Base-by-base conservation (phyloP, 35 echinoderm and acorn worm species). In the Ophiothrix spiculata region DNA sequence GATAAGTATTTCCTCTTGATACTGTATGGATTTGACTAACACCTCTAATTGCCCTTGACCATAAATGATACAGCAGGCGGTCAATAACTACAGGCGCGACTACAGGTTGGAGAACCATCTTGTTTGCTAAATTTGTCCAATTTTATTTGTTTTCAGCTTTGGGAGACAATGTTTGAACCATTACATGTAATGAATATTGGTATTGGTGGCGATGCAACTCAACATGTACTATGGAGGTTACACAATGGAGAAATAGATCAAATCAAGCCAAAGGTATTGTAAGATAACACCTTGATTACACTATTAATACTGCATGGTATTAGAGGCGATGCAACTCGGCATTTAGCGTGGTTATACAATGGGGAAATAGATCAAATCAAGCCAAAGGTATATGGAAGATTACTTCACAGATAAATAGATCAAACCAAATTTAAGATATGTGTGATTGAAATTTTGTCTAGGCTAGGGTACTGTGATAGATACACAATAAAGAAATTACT, bases 111-210 rank as follows among this genome's bases (percentile, higher is more conserved):
- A n/a, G n/a, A n/a, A n/a, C n/a, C n/a, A n/a, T n/a, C n/a, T n/a
- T n/a, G n/a, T n/a, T n/a, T n/a, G n/a, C n/a, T n/a, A n/a, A n/a
- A n/a, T n/a, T n/a, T n/a, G n/a, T n/a, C n/a, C 42, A 32, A 14
- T 36, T 37, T 76, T 35, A 31, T 74, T 34, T 33, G 19, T 42
- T 36, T 40, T 6, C 40, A 94, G 87, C 42, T 98, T 32, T 98
- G 95, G 95, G 74, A 82, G 33, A 84, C 93, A 39, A 69, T 93
- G 32, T 98, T 98, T 84, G 86, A 82, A 11, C 81, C 85, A 0
- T 75, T 94, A 8, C 95, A 98, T 75, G 85, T 80, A 36, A 64
- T 98, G 1, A 98, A 98, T 77, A 93, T 98, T 94, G 95, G 95
- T 39, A 77, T 94, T 34, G 95, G 95, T 60, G 91, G 91, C 0